Evolutionary conservation across 2,113 vertebrate species (phyloP), one percentile per base, ranked within the genome.

Genomic region (Eulemur macaco): DNA sequence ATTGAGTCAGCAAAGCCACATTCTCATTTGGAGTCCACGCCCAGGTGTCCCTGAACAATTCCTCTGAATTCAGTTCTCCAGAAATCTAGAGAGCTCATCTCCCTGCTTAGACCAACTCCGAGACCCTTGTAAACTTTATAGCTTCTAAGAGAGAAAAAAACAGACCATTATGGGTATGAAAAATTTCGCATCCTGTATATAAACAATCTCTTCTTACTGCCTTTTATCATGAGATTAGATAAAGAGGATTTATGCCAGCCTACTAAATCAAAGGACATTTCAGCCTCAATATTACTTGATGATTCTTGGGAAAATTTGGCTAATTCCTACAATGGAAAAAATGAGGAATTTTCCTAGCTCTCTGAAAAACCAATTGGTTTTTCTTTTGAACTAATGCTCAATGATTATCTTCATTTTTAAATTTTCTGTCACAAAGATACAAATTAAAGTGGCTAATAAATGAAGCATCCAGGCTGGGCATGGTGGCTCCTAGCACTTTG

Each of bases 171-270:
- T 23, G 4, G 73, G 77, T 88, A 42, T 37, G 25, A 86, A 86
- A 14, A 23, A 74, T 83, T 92, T 94, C 42, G 54, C 25, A 47
- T 60, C 31, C 15, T 76, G 9, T 56, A 6, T 14, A 83, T 66
- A 89, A 95, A 83, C 52, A 63, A 21, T 71, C 6, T 23, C 29
- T 93, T 68, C 25, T 85, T 45, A 94, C 6, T n/a, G 6, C 31
- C 47, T 94, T 91, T 76, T 74, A 69, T 69, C 92, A 80, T 92
- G 39, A 86, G 54, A 96, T 96, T 97, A 86, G 54, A 81, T 50
- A 82, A 82, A 42, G 34, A 96, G 25, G 54, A 68, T 89, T 96
- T 69, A 81, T 1, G 50, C 9, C 20, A 64, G 54, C 63, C 66
- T 42, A 91, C 81, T 83, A 95, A 96, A 91, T 89, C 60, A 78